Conservation (phyloP, 1,140 invertebrate genomes). For the Solenopsis fugax region DNA sequence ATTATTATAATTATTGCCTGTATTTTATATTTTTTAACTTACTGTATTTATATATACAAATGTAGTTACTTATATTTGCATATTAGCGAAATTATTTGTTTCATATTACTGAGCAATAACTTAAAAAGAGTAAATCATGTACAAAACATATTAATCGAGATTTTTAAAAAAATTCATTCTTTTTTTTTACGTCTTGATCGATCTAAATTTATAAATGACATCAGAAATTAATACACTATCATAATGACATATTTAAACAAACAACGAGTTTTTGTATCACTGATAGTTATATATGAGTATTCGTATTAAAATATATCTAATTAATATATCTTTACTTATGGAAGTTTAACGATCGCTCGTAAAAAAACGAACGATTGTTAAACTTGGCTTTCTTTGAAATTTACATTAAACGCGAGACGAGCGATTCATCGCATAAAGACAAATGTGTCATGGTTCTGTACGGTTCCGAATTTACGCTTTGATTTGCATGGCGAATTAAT, state of each 20-base stretch:
- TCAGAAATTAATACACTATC: background rate
- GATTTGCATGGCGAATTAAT: constrained; percentile 63
- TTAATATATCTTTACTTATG: background rate
- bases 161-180: background rate
- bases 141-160: background rate
- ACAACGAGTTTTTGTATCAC: background rate
- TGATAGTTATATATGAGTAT: background rate
- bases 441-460: background rate
- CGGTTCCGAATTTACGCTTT: background rate
- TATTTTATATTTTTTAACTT: constrained; percentile 17
- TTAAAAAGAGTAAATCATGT: background rate
- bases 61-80: background rate
- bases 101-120: background rate
- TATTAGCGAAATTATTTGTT: background rate
- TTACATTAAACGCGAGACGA: background rate
- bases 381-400: constrained; percentile 17
- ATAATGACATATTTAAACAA: background rate
- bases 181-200: background rate
- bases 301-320: background rate
- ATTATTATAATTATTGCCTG: too few relatives aligned
- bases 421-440: constrained; percentile 1
- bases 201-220: background rate
- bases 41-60: background rate
- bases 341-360: background rate
- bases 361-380: too few relatives aligned